Evolutionary conservation across 2,113 vertebrate genomes (phyloP).

Genomic region (Trematocara stigmaticum): DNA sequence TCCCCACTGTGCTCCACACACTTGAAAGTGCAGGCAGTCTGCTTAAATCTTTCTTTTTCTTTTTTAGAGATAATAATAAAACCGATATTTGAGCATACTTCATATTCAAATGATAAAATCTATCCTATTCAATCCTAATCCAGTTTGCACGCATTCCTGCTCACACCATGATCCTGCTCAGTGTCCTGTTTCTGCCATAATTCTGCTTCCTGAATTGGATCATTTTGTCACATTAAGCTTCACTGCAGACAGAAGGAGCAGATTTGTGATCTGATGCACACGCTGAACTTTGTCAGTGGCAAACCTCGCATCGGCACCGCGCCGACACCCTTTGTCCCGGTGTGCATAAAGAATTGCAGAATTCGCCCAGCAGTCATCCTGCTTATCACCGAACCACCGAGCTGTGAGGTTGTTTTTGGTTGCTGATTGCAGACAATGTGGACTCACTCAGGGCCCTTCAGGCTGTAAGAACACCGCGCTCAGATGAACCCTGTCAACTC

Average conservation of each 20-base stretch:
- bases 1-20: conserved; percentile 52
- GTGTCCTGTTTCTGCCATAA: background rate
- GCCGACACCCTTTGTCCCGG: background rate
- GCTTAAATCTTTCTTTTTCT: conserved; percentile 28
- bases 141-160: background rate
- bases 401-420: conserved; percentile 42
- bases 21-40: conserved; percentile 58
- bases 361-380: conserved; percentile 29
- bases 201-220: background rate
- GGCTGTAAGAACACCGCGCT: conserved; percentile 48
- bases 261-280: conserved; percentile 5
- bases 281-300: background rate
- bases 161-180: background rate
- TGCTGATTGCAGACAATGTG: conserved; percentile 31
- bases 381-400: conserved; percentile 31
- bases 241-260: background rate
- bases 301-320: background rate
- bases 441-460: conserved; percentile 18
- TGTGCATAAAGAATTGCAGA: conserved; percentile 49
- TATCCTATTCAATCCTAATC: background rate
- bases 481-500: conserved; percentile 65
- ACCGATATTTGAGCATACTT: conserved; percentile 9
- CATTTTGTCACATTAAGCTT: conserved; percentile 11
- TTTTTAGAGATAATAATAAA: conserved; percentile 38
- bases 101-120: conserved; percentile 22